These are phyloP conservation scores for Serilophus lunatus DNA, from an alignment of 2,113 vertebrate genomes.

Conservation along the genomic window DNA sequence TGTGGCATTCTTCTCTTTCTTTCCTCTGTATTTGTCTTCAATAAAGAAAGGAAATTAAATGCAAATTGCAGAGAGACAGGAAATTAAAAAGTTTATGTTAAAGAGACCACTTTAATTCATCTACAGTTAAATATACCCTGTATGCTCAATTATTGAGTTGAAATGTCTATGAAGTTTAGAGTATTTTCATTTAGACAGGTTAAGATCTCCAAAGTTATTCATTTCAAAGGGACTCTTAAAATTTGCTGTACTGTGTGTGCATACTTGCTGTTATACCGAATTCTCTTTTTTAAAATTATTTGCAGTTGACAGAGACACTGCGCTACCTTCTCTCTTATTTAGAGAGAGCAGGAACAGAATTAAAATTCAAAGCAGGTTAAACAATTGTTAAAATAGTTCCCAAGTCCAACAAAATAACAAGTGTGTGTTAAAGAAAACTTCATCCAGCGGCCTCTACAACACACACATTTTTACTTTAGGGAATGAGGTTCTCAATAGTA, in stretches of 20 bases:
- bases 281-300: not conserved
- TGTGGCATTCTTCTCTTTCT: not conserved
- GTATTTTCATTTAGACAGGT: not conserved
- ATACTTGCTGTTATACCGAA: not conserved
- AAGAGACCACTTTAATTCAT: not conserved
- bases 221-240: not conserved
- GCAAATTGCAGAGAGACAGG: constrained; percentile 39
- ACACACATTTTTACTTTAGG: not conserved
- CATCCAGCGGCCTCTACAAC: not conserved
- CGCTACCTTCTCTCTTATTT: not conserved
- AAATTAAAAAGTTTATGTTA: constrained; percentile 44
- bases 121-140: not conserved
- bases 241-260: not conserved
- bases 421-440: not conserved
- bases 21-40: not conserved
- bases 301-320: not conserved
- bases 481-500: not conserved
- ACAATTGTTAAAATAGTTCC: not conserved
- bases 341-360: not conserved
- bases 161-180: not conserved
- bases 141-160: not conserved
- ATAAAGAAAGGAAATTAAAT: constrained; percentile 54
- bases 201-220: not conserved
- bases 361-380: not conserved
- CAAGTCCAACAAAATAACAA: not conserved